Base-by-base conservation (phyloP, 2,888 invertebrate species). In the Thecophora atra region DNA sequence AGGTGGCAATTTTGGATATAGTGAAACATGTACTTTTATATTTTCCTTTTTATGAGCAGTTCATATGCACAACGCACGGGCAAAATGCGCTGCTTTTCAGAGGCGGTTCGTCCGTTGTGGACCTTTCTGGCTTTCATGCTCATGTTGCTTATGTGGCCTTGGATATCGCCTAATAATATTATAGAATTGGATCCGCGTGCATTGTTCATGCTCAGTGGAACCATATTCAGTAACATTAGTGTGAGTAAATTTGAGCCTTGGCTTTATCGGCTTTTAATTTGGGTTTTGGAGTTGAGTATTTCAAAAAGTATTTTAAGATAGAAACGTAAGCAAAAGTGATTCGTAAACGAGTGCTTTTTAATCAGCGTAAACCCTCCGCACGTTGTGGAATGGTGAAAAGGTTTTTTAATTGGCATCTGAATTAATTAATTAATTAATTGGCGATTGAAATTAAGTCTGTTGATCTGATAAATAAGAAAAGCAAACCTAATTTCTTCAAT, bases 191-290 rank as follows among this genome's bases (percentile, higher is more conserved):
- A 96, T 82, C 97, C 99, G 0, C 89, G 99, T 77, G 90, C 94
- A 70, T 92, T 97, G 86, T 96, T 93, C 85, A 90, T 97, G 84
- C 90, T 96, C 74, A 93, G 95, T 75, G 99, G 99, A 78, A 97
- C 97, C 54, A 93, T 98, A 76, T 99, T 98, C 88, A 97, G 99
- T 30, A 99, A 99, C 87, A 97, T 99, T 82, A 95, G 96, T 83
- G 98, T 98, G 88, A 93, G 94, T 92, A 47, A 30, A 15, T 47
- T 11, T 37, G 37, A 37, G 37, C 17, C 17, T 47, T 47, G 17
- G 30, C n/a, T 60, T 5, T 60, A 60, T 30, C n/a, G 51, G 13
- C 37, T 60, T 60, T 56, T 21, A 17, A 65, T 69, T 42, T 26
- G 51, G 15, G 11, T 21, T 19, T 52, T 60, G 19, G 47, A 54